Evolutionary conservation across 2,888 invertebrate genomes (phyloP).

Genomic region (Melanostoma scalare): DNA sequence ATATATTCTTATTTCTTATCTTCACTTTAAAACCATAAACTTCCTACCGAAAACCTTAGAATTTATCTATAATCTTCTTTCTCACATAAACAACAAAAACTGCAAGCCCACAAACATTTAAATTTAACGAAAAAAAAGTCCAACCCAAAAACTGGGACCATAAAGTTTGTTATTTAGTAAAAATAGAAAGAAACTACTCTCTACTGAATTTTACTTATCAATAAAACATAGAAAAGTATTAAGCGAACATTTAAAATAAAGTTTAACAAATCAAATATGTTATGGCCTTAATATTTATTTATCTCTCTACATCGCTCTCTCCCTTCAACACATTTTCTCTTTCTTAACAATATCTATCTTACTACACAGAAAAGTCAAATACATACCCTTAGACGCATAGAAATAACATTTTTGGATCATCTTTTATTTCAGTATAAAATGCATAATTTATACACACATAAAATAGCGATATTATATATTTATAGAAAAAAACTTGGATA

Average conservation of each 20-base stretch:
- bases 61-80: constrained; percentile 45
- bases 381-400: constrained; percentile 4
- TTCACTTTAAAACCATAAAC: constrained; percentile 24
- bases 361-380: constrained; percentile 28
- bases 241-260: constrained; percentile 20
- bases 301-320: constrained; percentile 37
- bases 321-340: constrained; percentile 38
- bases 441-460: constrained; percentile 51
- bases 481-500: constrained; percentile 33
- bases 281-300: constrained; percentile 33
- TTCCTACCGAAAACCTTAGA: constrained; percentile 65
- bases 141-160: constrained; percentile 73
- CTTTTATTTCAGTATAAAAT: constrained; percentile 44
- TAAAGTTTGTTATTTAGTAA: constrained; percentile 56
- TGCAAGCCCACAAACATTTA: constrained; percentile 6
- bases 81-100: constrained; percentile 27
- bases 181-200: constrained; percentile 17
- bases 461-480: constrained; percentile 31
- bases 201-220: constrained; percentile 64
- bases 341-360: constrained; percentile 35
- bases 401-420: constrained; percentile 56
- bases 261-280: constrained; percentile 6
- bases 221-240: constrained; percentile 35
- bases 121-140: constrained; percentile 51
- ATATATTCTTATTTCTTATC: background rate